Conservation (phyloP, 2,113 vertebrate species). For the Tringa solitaria region DNA sequence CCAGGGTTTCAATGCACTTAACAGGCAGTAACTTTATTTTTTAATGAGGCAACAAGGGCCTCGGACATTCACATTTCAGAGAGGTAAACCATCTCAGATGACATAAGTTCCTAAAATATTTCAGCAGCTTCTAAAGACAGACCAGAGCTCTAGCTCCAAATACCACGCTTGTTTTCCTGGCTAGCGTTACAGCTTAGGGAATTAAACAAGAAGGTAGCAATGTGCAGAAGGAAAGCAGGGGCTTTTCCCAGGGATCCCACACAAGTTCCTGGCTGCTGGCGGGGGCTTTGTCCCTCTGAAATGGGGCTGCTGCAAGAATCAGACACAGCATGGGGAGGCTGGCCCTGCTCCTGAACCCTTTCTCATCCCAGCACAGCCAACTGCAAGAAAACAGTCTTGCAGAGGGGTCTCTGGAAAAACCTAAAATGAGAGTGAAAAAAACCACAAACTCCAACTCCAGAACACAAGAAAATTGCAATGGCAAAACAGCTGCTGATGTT, state of each 20-base stretch:
- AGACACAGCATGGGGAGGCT: neutral
- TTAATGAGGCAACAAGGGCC: neutral
- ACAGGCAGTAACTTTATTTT: neutral
- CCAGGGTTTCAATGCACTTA: neutral
- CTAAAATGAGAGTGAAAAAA: neutral
- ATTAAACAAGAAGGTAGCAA: neutral
- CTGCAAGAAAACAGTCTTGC: neutral
- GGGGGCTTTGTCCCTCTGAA: neutral
- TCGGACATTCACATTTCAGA: neutral
- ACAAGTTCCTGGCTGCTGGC: neutral
- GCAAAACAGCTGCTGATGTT: neutral
- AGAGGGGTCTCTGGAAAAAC: neutral
- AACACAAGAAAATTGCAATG: neutral
- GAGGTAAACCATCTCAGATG: neutral
- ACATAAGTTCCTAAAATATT: neutral
- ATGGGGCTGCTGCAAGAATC: neutral
- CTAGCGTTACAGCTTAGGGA: neutral
- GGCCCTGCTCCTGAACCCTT: neutral
- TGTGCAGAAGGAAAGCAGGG: neutral
- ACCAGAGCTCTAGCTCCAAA: neutral
- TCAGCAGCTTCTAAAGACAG: neutral
- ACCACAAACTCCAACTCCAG: neutral
- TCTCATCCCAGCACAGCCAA: neutral
- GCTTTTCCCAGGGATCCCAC: neutral
- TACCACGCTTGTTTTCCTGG: neutral